phyloP scores from a whole-genome alignment of 2,888 invertebrate genomes.

The Nomada fucata region DNA sequence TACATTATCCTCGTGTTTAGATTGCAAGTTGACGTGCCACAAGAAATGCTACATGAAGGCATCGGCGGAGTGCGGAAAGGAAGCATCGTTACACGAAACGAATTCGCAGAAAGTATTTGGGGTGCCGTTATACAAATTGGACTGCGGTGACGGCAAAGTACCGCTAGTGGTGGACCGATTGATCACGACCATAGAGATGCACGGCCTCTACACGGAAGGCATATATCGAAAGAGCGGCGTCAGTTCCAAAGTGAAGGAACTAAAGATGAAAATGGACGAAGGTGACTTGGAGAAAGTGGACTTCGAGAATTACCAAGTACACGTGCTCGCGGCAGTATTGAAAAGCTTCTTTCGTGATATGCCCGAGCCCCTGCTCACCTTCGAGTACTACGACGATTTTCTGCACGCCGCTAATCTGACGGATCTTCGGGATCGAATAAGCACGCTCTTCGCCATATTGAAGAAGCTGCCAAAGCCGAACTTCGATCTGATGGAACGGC shows the following conservation, averaged over 20 bases:
- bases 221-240: conserved; percentile 96
- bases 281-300: conserved; percentile 89
- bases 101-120: conserved; percentile 91
- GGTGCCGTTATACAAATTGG: conserved; percentile 90
- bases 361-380: conserved; percentile 96
- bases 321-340: conserved; percentile 94
- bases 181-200: conserved; percentile 95
- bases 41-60: conserved; percentile 96
- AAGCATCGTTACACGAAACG: conserved; percentile 83
- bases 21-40: conserved; percentile 96
- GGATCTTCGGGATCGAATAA: conserved; percentile 92
- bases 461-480: conserved; percentile 95
- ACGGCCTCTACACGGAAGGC: conserved; percentile 96
- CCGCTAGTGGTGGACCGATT: conserved; percentile 95
- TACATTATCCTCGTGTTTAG: conserved; percentile 84
- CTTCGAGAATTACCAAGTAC: conserved; percentile 93
- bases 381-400: conserved; percentile 97
- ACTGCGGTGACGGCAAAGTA: conserved; percentile 91
- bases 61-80: conserved; percentile 86
- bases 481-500: conserved; percentile 94
- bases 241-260: conserved; percentile 92
- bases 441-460: conserved; percentile 93
- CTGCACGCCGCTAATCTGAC: conserved; percentile 94
- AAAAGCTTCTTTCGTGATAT: conserved; percentile 96
- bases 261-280: conserved; percentile 91